phyloP scores from a whole-genome alignment of 2,888 invertebrate genomes.

The Tuta absoluta region DNA sequence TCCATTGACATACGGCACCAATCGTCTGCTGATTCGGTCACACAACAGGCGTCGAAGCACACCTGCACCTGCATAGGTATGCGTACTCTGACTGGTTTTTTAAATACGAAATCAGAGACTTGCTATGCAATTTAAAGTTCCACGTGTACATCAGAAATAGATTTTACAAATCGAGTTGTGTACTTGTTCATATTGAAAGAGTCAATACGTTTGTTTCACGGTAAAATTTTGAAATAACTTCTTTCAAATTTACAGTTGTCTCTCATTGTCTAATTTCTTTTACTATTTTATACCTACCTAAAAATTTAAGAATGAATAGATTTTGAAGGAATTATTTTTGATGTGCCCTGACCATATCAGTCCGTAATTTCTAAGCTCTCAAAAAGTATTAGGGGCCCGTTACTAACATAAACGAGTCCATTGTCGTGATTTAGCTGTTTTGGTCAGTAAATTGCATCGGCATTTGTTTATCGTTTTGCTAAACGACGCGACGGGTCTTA shows the following conservation, averaged over 20 bases:
- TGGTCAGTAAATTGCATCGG: constrained; percentile 24
- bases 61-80: background rate
- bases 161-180: no score
- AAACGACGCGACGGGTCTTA: background rate
- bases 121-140: no score
- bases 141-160: no score
- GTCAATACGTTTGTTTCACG: no score
- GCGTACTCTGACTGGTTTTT: no score
- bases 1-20: background rate
- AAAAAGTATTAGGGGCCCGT: constrained; percentile 38
- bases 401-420: constrained; percentile 39
- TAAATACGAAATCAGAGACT: no score
- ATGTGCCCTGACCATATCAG: background rate
- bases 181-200: no score
- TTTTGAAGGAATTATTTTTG: background rate
- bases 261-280: no score
- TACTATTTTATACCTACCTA: background rate
- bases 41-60: background rate
- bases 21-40: constrained; percentile 4
- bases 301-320: no score
- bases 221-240: no score
- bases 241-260: no score
- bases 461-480: constrained; percentile 16
- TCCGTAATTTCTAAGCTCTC: constrained; percentile 18
- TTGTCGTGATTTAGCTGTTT: constrained; percentile 41